A percentile compares a stretch with the other conserved stretches of the same genome.
Conservation (phyloP, 2,113 vertebrate species). For the Cairina moschata region DNA sequence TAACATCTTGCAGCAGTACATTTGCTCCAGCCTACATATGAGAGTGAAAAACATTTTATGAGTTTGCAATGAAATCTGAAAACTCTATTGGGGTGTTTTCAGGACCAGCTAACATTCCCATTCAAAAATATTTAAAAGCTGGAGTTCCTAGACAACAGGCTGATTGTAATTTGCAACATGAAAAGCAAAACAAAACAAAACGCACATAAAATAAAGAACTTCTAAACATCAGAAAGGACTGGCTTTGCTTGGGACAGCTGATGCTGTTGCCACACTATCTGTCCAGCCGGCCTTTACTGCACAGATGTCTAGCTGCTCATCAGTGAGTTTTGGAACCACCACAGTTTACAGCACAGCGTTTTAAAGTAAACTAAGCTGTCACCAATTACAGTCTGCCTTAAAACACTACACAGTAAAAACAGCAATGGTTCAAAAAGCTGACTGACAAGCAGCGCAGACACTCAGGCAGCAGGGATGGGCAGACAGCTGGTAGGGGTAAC, state of each 20-base stretch:
- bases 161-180: neutral
- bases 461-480: neutral
- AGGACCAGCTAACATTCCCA: neutral
- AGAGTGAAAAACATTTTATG: neutral
- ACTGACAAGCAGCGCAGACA: neutral
- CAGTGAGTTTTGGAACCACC: neutral
- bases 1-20: slow-evolving; percentile 91
- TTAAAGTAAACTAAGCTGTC: neutral
- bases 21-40: slow-evolving; percentile 87
- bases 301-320: neutral
- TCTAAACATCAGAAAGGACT: neutral
- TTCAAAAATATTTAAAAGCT: neutral
- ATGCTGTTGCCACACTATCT: neutral
- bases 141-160: neutral
- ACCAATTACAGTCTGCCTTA: neutral
- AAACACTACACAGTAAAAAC: neutral
- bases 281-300: neutral
- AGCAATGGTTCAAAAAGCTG: neutral
- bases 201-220: neutral
- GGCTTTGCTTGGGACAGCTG: neutral
- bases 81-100: neutral
- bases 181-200: neutral
- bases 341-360: neutral
- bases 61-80: neutral
- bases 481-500: slow-evolving; percentile 15